Conservation (phyloP, 2,888 invertebrate species). For the Brenthis ino region DNA sequence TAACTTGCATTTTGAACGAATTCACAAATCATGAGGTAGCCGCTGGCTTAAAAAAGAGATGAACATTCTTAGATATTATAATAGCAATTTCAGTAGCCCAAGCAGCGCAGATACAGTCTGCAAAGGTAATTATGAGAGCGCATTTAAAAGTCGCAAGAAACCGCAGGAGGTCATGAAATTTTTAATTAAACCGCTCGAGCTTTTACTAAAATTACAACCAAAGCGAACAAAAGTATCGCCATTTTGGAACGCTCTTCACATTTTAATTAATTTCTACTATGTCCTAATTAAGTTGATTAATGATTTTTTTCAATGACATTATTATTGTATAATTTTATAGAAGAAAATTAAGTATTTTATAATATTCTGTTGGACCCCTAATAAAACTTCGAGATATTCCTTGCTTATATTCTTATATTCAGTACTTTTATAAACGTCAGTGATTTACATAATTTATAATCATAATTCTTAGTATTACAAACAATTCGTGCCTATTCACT, state of each 20-base stretch:
- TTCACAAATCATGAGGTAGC: too few species aligned
- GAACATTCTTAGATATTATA: not conserved
- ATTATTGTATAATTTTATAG: not conserved
- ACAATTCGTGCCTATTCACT: too few species aligned
- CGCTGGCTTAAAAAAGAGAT: not conserved
- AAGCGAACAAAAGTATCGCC: constrained; percentile 25
- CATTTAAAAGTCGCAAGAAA: constrained; percentile 27
- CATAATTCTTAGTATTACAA: too few species aligned
- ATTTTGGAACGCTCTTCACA: constrained; percentile 17
- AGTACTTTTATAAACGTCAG: too few species aligned
- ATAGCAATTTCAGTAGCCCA: not conserved
- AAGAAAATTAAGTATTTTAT: too few species aligned
- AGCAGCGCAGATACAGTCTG: constrained; percentile 7
- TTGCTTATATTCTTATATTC: too few species aligned
- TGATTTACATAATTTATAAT: too few species aligned
- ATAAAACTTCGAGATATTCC: too few species aligned
- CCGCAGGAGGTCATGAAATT: constrained; percentile 26
- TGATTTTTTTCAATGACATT: not conserved
- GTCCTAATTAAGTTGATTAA: constrained; percentile 21
- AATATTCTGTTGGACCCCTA: too few species aligned
- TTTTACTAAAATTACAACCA: constrained; percentile 30
- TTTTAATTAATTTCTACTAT: constrained; percentile 21
- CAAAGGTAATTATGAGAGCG: constrained; percentile 15
- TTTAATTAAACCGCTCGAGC: constrained; percentile 31
- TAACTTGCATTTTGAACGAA: too few species aligned